Evolutionary conservation across 1,140 invertebrate genomes (phyloP), one percentile per base, ranked within the genome.

Genomic region (Centruroides sculpturatus): DNA sequence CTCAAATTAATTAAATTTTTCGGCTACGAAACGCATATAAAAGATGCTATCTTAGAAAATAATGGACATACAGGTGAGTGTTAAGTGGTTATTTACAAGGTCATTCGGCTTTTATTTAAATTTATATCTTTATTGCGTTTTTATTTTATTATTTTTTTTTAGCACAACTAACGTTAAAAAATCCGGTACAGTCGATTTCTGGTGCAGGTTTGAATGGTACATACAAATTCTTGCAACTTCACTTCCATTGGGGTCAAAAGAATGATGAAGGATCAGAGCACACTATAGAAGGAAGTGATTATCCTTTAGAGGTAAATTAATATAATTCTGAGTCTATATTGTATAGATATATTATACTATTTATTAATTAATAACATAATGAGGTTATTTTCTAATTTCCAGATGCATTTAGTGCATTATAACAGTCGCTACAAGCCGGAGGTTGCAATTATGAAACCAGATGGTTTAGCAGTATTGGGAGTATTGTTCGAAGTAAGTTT

Each of bases 231-330:
- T 80, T 81, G 35, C 90, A 93, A 69, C 73, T 89, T 50, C 88
- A 92, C 73, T 84, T 91, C 61, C 89, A 92, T 70, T 92, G 88
- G 86, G 91, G 91, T 1, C 79, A 82, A 52, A 84, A 88, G 60
- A 84, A 91, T 66, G 77, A 78, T 0, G 72, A 83, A 54, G 92
- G 92, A 41, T 92, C 89, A 1, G 93, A 97, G 74, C 91, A 93
- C 75, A 80, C 80, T 35, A 85, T 96, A 23, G 87, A 91, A 66
- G 81, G 81, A 35, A 70, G 71, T 58, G 74, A 73, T 69, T 82
- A 70, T 59, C 74, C 74, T 4, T 56, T 69, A 34, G 72, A 73
- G 63, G 70, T 71, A 57, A 49, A 34, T 57, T 12, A 4, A 12
- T 8, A 11, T 41, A 35, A 41, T 6, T 41, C 41, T 23, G 23